A percentile compares a stretch with the other conserved stretches of the same genome.
Evolutionary conservation across 2,888 invertebrate genomes (phyloP).

Genomic region (Agrilus mali): DNA sequence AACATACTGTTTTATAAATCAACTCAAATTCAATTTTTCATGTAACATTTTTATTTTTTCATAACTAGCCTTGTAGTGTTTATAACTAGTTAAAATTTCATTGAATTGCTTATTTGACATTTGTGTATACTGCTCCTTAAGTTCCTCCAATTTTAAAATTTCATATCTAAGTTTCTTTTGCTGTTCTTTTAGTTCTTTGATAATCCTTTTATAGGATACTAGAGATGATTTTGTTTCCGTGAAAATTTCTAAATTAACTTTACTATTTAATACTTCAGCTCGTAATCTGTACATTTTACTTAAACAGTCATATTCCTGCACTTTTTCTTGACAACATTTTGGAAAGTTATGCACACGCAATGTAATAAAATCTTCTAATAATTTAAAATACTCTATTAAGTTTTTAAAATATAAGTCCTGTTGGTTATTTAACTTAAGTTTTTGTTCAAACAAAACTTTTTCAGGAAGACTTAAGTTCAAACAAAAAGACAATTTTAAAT

Average conservation of each 20-base stretch:
- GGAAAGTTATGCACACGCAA: constrained; percentile 26
- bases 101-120: constrained; percentile 33
- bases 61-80: constrained; percentile 28
- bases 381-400: constrained; percentile 20
- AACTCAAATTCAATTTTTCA: constrained; percentile 10
- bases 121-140: constrained; percentile 31
- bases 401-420: constrained; percentile 27
- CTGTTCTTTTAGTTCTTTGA: constrained; percentile 29
- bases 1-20: not conserved
- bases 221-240: constrained; percentile 31
- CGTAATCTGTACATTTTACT: constrained; percentile 28
- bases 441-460: constrained; percentile 22
- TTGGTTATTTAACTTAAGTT: constrained; percentile 27
- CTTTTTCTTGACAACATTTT: constrained; percentile 24
- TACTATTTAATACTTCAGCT: constrained; percentile 22
- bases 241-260: constrained; percentile 28
- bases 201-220: constrained; percentile 30
- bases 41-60: constrained; percentile 31
- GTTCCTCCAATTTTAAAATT: constrained; percentile 26
- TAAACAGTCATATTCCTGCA: constrained; percentile 26
- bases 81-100: constrained; percentile 31
- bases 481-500: not conserved
- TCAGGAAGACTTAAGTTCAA: constrained; percentile 19
- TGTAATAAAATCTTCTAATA: constrained; percentile 27
- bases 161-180: constrained; percentile 26